phyloP scores from a whole-genome alignment of 2,888 invertebrate species.

The Lasioglossum zephyrum region DNA sequence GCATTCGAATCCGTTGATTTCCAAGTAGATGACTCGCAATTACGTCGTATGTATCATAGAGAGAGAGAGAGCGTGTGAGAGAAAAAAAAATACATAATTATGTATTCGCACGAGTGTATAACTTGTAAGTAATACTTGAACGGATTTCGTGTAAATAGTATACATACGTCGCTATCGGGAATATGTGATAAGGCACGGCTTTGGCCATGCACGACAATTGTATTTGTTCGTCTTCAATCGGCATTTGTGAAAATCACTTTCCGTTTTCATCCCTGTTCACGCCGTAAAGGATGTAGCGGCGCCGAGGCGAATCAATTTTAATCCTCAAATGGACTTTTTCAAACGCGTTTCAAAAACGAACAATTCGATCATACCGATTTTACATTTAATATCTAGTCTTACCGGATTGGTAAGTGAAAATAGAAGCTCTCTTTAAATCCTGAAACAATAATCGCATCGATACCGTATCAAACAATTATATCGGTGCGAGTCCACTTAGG shows the following conservation, averaged over 20 bases:
- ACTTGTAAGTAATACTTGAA: conserved; percentile 66
- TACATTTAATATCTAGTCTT: background rate
- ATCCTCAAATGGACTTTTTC: background rate
- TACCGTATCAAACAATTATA: background rate
- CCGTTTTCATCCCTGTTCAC: background rate
- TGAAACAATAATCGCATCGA: background rate
- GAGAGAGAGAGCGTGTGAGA: background rate
- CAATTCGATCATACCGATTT: background rate
- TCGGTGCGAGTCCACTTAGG: background rate
- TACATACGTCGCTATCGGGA: conserved; percentile 64
- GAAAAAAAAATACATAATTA: background rate
- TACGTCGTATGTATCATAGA: conserved; percentile 16
- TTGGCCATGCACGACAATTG: conserved; percentile 80
- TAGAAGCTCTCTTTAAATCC: background rate
- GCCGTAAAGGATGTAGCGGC: background rate
- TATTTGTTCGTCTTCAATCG: conserved; percentile 79
- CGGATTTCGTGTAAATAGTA: conserved; percentile 74
- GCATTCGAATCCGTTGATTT: conserved; percentile 35
- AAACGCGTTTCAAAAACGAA: background rate
- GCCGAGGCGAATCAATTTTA: background rate
- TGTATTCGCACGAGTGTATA: conserved; percentile 43
- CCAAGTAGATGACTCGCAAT: conserved; percentile 6
- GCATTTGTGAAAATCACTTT: conserved; percentile 71
- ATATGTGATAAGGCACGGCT: conserved; percentile 83
- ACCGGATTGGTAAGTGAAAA: background rate